These are phyloP conservation scores for Pocillopora meandrina DNA, from an alignment of 92 coral and sea anemone species.

Conservation along the genomic window DNA sequence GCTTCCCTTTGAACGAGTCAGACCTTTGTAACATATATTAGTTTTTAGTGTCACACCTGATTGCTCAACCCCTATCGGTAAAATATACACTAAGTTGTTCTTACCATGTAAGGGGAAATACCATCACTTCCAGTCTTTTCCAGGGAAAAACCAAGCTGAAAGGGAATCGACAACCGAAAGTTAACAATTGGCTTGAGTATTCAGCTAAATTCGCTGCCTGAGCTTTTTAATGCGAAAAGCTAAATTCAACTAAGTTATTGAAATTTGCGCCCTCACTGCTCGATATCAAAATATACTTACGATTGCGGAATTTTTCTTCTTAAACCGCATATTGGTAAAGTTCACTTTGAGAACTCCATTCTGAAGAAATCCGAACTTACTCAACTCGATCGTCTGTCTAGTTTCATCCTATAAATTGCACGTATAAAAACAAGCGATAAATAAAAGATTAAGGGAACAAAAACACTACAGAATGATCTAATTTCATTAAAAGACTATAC, in stretches of 20 bases:
- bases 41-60: too few relatives aligned
- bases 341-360: constrained; percentile 73
- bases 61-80: too few relatives aligned
- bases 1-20: too few relatives aligned
- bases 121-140: constrained; percentile 98
- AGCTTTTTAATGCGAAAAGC: neutral
- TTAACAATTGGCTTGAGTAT: neutral
- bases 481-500: constrained; percentile 3
- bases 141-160: constrained; percentile 91
- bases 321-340: constrained; percentile 40
- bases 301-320: neutral
- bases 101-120: constrained; percentile 94
- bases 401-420: constrained; percentile 60
- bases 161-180: neutral
- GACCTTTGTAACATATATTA: too few relatives aligned
- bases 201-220: neutral
- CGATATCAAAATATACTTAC: neutral
- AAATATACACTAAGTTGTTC: neutral
- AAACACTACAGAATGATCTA: neutral
- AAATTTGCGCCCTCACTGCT: neutral
- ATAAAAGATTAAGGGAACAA: neutral
- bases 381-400: constrained; percentile 78
- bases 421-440: neutral
- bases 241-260: neutral
- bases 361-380: constrained; percentile 85